Base-by-base conservation (phyloP, 2,888 invertebrate species). In the Unio delphinus region DNA sequence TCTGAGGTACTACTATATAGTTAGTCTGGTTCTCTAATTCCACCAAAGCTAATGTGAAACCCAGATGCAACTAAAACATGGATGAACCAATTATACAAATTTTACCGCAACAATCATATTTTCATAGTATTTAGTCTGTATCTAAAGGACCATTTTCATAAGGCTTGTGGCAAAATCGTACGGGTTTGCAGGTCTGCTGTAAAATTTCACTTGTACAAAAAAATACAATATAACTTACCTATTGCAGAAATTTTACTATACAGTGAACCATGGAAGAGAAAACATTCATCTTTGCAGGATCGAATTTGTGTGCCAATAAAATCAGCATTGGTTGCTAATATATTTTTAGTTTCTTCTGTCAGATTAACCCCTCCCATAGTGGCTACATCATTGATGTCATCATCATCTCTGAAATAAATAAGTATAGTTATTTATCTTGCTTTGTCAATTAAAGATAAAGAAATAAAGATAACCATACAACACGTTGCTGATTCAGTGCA, bases 341-440 rank as follows among this genome's bases (percentile, higher is more conserved):
- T 98, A 90, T 96, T 94, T 90, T 97, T 97, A 57, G 95, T 95
- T 91, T 99, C 98, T 91, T 99, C 98, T 0, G 95, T 95, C 85
- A 99, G 92, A 91, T 99, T 99, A 68, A 99, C 98, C 65, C 98
- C 98, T 76, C 98, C 98, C 98, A 99, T 98, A 17, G 98, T 97
- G 55, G 98, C 98, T 20, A 99, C 98, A 91, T 99, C 98, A 88
- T 98, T 99, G 86, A 98, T 97, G 90, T 99, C 98, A 89, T 98
- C 98, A 87, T 97, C 97, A 61, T 95, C 96, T 75, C 93, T 91
- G 90, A 26, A 74, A 68, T 56, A n/a, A 30, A 58, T 55, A 54
- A 70, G 60, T 18, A n/a, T 28, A 45, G 45, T 15, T 15, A 45
- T 15, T 45, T 45, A 45, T 45, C 15, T 45, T 45, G 15, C 1